Evolutionary conservation across 2,113 vertebrate genomes (phyloP).

Genomic region (Lipotes vexillifer): DNA sequence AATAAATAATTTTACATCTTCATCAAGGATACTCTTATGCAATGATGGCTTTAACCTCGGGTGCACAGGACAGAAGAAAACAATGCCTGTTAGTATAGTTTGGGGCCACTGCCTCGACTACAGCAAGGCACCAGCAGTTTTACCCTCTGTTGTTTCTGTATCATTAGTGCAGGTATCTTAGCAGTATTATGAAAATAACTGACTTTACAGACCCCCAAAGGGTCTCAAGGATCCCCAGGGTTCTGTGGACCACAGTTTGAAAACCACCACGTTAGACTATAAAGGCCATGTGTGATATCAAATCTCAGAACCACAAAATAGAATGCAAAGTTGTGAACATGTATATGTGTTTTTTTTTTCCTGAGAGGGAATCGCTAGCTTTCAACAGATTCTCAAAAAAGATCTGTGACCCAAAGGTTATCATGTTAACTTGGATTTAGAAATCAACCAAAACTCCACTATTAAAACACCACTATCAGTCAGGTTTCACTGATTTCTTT

Average conservation of each 20-base stretch:
- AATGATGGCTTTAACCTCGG: background rate
- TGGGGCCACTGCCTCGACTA: background rate
- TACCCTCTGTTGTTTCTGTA: background rate
- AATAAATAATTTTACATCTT: background rate
- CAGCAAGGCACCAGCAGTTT: background rate
- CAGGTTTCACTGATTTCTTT: background rate
- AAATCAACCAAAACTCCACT: background rate
- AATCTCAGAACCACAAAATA: background rate
- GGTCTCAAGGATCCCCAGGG: background rate
- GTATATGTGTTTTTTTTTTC: rapidly evolving
- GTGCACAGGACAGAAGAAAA: background rate
- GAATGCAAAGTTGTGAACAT: background rate
- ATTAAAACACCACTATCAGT: background rate
- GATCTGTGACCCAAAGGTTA: background rate
- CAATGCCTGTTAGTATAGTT: background rate
- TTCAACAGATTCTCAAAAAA: background rate
- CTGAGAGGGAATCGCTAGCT: background rate
- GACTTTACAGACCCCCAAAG: background rate
- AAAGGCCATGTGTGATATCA: background rate
- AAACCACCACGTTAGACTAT: background rate
- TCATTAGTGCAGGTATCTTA: background rate
- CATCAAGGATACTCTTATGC: background rate
- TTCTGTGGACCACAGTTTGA: background rate
- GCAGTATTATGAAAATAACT: background rate
- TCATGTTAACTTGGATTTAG: background rate